phyloP scores from a whole-genome alignment of 2,113 vertebrate genomes.

The Vicugna pacos region DNA sequence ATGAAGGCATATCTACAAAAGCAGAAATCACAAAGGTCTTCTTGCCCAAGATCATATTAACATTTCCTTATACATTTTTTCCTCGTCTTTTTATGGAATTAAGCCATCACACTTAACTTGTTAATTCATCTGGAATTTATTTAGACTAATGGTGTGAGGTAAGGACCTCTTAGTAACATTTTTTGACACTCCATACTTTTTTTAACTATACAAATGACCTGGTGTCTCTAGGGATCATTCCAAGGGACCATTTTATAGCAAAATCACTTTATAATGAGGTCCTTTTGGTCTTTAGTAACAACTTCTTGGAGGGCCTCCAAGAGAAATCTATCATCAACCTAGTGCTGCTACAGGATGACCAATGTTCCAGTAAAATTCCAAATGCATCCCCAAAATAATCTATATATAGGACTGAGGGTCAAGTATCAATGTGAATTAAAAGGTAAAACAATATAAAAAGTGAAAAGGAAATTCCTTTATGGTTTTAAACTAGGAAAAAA shows the following conservation, averaged over 20 bases:
- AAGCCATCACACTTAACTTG: slow-evolving; percentile 61
- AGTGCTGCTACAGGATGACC: slow-evolving; percentile 22
- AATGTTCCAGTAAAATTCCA: slow-evolving; percentile 13
- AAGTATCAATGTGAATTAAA: slow-evolving; percentile 15
- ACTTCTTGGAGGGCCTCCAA: slow-evolving; percentile 77
- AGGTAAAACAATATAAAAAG: slow-evolving; percentile 30
- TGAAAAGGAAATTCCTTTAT: not conserved
- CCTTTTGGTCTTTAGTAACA: slow-evolving; percentile 73
- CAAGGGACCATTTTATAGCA: slow-evolving; percentile 66
- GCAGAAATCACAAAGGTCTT: slow-evolving; percentile 6
- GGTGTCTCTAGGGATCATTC: slow-evolving; percentile 64
- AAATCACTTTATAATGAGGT: slow-evolving; percentile 80
- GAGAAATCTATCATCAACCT: slow-evolving; percentile 70
- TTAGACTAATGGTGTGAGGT: slow-evolving; percentile 73
- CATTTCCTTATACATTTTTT: slow-evolving; percentile 6
- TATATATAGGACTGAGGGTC: not conserved
- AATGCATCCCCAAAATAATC: slow-evolving; percentile 12
- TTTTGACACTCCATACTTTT: slow-evolving; percentile 71
- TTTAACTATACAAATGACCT: slow-evolving; percentile 67
- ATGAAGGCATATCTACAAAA: not conserved
- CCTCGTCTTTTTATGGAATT: slow-evolving; percentile 58
- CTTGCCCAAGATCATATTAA: not conserved
- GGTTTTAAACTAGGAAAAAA: slow-evolving; percentile 18
- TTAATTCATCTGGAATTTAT: slow-evolving; percentile 81
- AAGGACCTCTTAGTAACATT: slow-evolving; percentile 68